Percentiles rank a stretch among this genome's conserved stretches.
phyloP scores from a whole-genome alignment of 2,888 invertebrate species.

The Helobdella robusta region DNA sequence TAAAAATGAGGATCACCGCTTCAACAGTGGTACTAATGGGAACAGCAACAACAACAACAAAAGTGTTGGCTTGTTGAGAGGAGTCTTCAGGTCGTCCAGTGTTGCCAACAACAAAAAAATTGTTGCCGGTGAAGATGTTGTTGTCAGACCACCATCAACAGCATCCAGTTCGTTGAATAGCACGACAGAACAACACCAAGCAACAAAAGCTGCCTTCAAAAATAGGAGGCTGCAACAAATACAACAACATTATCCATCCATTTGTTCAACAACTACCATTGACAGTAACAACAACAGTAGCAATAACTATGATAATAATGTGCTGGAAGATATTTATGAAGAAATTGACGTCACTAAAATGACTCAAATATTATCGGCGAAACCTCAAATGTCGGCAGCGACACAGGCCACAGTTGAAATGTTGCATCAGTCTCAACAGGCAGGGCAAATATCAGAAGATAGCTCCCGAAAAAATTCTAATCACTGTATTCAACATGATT shows the following conservation, averaged over 20 bases:
- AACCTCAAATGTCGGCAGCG: too few species aligned
- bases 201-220: background rate
- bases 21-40: too few species aligned
- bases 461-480: too few species aligned
- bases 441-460: too few species aligned
- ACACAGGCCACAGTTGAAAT: too few species aligned
- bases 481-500: too few species aligned
- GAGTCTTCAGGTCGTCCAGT: background rate
- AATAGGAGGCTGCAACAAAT: conserved; percentile 13
- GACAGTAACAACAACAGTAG: background rate
- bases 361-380: background rate
- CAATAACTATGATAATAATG: background rate
- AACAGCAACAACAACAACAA: too few species aligned
- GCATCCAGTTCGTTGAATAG: background rate
- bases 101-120: background rate
- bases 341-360: conserved; percentile 1
- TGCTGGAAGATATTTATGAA: conserved; percentile 10
- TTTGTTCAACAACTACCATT: background rate
- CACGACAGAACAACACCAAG: background rate
- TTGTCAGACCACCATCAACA: background rate
- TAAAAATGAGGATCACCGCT: background rate
- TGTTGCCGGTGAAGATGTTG: background rate
- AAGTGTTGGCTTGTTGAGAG: too few species aligned
- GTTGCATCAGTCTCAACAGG: too few species aligned
- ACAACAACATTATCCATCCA: background rate